Base-by-base conservation (phyloP, 2,797 vertebrate species). In the Morus bassanus region DNA sequence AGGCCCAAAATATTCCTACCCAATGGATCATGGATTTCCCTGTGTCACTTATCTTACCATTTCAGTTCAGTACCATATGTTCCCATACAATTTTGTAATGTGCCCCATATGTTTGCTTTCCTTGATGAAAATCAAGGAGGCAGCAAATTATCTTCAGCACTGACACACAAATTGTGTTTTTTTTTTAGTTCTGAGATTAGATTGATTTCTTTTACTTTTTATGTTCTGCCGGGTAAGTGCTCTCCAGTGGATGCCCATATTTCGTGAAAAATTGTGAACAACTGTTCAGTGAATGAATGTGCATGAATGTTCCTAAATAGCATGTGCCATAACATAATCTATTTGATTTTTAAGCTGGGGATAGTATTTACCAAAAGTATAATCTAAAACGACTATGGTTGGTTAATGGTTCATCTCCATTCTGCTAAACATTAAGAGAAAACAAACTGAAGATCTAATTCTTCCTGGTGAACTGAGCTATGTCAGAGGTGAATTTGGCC, bases 121-220 rank as follows among this genome's bases (percentile, higher is more conserved):
- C 84, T 63, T 87, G 63, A 75, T 68, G 86, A 78, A 96, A 96
- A 91, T 24, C 46, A 82, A 92, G 33, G 73, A 85, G 57, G 41
- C 73, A 91, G 59, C n/a, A 95, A 93, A 92, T 89, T 81, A 60
- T 85, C 74, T 95, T 35, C 53, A 92, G 41, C 60, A 82, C 18
- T 88, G 88, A 85, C 56, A 68, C 37, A 91, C 4, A 67, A 81
- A 73, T 6, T 54, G 3, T 79, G 9, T 27, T 1, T 28, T 45
- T 28, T 45, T 65, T 88, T 89, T 50, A 78, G 8, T 28, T 41
- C 50, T 77, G 48, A 79, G 22, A 17, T 88, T 76, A 81, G 28
- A 59, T n/a, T 64, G 27, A 73, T 91, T 79, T 64, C 1, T 81
- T 89, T 61, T 53, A 8, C n/a, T 72, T 68, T 48, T 67, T 51